Conservation (phyloP, 2,888 invertebrate species). For the Reticulitermes lucifugus region DNA sequence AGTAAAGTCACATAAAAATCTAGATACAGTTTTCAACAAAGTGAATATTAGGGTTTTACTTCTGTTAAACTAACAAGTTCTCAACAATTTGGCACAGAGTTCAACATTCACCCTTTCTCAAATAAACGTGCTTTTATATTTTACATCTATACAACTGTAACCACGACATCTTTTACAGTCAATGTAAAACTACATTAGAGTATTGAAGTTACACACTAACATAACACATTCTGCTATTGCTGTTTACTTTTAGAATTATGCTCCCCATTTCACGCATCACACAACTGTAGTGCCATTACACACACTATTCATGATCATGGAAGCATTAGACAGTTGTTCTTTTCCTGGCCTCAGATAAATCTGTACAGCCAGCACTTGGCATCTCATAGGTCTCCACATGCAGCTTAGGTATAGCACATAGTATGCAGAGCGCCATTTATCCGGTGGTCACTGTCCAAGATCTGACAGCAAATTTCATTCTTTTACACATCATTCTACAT, state of each 20-base stretch:
- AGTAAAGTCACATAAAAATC: conserved; percentile 43
- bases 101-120: conserved; percentile 7
- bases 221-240: conserved; percentile 46
- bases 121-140: neutral
- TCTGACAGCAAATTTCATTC: too few species aligned
- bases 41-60: conserved; percentile 27
- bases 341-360: too few species aligned
- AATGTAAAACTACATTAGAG: conserved; percentile 24
- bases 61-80: conserved; percentile 49
- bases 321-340: neutral
- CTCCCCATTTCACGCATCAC: conserved; percentile 23
- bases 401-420: too few species aligned
- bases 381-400: too few species aligned
- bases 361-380: too few species aligned
- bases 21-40: conserved; percentile 45
- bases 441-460: too few species aligned
- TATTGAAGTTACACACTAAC: conserved; percentile 36
- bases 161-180: neutral
- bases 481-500: too few species aligned
- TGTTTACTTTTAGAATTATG: conserved; percentile 47
- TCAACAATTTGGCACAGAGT: conserved; percentile 53
- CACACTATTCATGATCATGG: neutral
- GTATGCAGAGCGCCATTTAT: too few species aligned
- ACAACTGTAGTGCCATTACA: neutral
- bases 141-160: conserved; percentile 3